A percentile compares a stretch with the other conserved stretches of the same genome.
Evolutionary conservation across 2,888 invertebrate genomes (phyloP).

Genomic region (Cabera pusaria): DNA sequence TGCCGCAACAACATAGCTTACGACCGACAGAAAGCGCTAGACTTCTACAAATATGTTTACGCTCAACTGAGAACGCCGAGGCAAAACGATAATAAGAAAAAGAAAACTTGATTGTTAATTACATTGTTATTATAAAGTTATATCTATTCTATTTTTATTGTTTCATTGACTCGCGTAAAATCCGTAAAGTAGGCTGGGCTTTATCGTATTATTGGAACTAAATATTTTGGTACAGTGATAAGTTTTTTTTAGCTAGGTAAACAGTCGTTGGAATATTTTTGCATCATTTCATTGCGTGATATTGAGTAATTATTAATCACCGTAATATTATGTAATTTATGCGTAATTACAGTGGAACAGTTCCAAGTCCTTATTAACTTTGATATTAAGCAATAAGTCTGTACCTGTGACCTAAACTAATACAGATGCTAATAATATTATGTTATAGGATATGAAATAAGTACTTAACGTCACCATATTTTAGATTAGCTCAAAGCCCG

Average conservation of each 20-base stretch:
- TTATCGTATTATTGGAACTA: neutral
- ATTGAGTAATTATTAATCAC: no score
- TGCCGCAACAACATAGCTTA: constrained; percentile 65
- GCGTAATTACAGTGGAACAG: no score
- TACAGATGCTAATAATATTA: no score
- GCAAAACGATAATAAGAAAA: constrained; percentile 48
- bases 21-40: constrained; percentile 72
- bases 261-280: no score
- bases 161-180: constrained; percentile 24
- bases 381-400: no score
- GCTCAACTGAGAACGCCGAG: constrained; percentile 68
- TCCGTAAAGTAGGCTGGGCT: neutral
- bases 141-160: constrained; percentile 28
- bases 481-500: no score
- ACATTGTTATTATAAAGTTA: constrained; percentile 33
- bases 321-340: no score
- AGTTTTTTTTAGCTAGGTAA: neutral
- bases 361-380: no score
- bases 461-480: no score
- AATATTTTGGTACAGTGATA: neutral
- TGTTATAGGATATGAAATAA: no score
- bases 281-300: no score
- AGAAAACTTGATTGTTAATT: constrained; percentile 43
- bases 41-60: constrained; percentile 78
- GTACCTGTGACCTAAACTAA: no score